phyloP scores from a whole-genome alignment of 2,888 invertebrate genomes.

The Fragum fragum region DNA sequence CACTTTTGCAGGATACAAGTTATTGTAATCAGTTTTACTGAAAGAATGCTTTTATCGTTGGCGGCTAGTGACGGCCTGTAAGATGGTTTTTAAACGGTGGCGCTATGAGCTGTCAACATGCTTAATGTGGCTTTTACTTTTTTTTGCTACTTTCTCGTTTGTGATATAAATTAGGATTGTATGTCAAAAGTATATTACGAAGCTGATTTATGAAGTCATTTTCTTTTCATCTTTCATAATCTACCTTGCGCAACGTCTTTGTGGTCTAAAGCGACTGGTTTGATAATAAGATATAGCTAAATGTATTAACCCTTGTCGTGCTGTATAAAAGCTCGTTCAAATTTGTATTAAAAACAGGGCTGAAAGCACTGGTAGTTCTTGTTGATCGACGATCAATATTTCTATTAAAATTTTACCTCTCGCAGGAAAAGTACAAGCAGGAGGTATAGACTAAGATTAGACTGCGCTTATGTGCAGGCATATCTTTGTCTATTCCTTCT shows the following conservation, averaged over 20 bases:
- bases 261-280: neutral
- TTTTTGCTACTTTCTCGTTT: conserved; percentile 11
- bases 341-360: no score
- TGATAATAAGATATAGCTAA: no score
- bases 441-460: no score
- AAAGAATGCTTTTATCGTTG: conserved; percentile 31
- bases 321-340: no score
- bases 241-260: neutral
- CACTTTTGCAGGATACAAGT: conserved; percentile 22
- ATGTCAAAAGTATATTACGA: conserved; percentile 2
- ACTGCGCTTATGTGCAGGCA: no score
- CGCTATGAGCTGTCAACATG: conserved; percentile 25
- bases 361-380: no score
- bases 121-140: conserved; percentile 21
- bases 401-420: no score
- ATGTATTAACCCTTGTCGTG: no score
- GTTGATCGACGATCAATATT: no score
- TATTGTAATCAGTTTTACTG: conserved; percentile 27
- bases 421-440: no score
- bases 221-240: conserved; percentile 6
- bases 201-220: neutral
- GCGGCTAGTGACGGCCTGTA: conserved; percentile 13
- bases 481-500: no score
- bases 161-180: conserved; percentile 6
- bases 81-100: conserved; percentile 17